phyloP scores from a whole-genome alignment of 1,140 invertebrate genomes.

The Spodoptera litura region DNA sequence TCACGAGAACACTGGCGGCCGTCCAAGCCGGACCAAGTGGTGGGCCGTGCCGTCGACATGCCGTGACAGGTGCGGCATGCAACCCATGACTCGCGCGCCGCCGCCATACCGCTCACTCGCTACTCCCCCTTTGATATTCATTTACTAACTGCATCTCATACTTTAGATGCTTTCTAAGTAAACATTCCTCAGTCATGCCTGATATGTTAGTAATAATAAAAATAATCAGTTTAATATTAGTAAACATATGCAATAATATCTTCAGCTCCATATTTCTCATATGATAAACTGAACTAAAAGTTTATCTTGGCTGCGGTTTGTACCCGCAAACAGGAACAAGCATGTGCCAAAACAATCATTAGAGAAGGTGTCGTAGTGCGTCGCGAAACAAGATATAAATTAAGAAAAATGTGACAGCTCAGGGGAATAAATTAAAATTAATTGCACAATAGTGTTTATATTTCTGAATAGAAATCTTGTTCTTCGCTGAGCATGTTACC shows the following conservation, averaged over 20 bases:
- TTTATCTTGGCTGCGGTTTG: conserved; percentile 56
- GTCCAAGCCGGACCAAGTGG: conserved; percentile 79
- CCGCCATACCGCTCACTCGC: conserved; percentile 60
- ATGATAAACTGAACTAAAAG: conserved; percentile 42
- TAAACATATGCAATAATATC: conserved; percentile 43
- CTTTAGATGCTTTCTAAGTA: conserved; percentile 45
- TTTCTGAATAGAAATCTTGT: conserved; percentile 75
- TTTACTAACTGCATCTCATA: conserved; percentile 49
- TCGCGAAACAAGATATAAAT: conserved; percentile 61
- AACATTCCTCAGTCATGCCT: conserved; percentile 35
- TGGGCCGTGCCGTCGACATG: conserved; percentile 77
- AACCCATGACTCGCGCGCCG: conserved; percentile 77
- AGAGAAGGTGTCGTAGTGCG: conserved; percentile 59
- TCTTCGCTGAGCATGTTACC: conserved; percentile 78
- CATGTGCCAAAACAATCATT: conserved; percentile 66
- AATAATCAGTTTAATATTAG: conserved; percentile 19
- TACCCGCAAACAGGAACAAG: conserved; percentile 58
- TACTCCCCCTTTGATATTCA: conserved; percentile 67
- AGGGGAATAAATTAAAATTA: conserved; percentile 67
- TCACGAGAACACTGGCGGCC: conserved; percentile 77
- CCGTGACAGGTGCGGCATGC: conserved; percentile 81
- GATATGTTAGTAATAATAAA: conserved; percentile 44
- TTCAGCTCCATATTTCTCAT: conserved; percentile 23
- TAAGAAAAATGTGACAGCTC: conserved; percentile 67
- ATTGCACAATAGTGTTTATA: conserved; percentile 65